Conservation (phyloP, 1,140 invertebrate species). For the Formica selysi region DNA sequence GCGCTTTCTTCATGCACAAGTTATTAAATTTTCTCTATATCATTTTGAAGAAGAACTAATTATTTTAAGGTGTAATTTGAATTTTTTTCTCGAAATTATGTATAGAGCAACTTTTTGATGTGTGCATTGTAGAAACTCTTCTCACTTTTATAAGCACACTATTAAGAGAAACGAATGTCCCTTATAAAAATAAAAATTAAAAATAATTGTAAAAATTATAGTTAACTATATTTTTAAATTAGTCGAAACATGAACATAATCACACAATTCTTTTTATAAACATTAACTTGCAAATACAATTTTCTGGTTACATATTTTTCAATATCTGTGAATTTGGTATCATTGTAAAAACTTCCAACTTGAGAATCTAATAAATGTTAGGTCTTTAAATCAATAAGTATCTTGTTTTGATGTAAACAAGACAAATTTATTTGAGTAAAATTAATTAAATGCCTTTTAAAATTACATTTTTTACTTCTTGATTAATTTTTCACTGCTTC, state of each 20-base stretch:
- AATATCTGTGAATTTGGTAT: background rate
- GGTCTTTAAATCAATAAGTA: background rate
- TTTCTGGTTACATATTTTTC: background rate
- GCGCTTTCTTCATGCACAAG: background rate
- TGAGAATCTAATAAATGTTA: background rate
- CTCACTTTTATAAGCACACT: background rate
- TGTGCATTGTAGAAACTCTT: background rate
- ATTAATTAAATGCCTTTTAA: slow-evolving; percentile 4
- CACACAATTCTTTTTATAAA: background rate
- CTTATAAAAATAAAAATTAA: background rate
- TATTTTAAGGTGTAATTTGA: background rate
- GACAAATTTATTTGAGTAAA: background rate
- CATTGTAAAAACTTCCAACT: background rate
- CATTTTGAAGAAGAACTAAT: slow-evolving; percentile 24
- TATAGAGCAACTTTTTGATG: background rate
- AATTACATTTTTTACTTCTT: background rate
- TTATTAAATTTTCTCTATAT: slow-evolving; percentile 22
- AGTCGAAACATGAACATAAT: background rate
- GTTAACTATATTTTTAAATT: background rate
- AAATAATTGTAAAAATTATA: background rate
- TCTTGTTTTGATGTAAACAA: background rate
- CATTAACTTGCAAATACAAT: background rate
- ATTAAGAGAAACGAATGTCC: background rate
- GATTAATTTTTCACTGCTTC: slow-evolving; percentile 31
- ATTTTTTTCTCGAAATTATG: background rate